These are phyloP conservation scores for Abscondita cerata DNA, from an alignment of 2,888 invertebrate genomes.

Conservation along the genomic window DNA sequence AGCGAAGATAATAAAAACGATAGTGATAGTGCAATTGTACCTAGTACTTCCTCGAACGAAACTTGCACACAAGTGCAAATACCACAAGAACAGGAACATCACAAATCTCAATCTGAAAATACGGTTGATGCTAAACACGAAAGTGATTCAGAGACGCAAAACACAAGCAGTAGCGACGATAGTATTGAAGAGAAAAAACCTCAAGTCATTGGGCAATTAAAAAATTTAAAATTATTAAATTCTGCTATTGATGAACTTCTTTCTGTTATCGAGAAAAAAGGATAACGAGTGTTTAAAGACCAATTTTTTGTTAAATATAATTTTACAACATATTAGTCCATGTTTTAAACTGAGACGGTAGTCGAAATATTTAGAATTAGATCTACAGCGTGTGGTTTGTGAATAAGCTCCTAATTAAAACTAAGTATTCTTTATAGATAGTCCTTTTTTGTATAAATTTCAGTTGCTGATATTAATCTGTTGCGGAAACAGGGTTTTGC, in stretches of 20 bases:
- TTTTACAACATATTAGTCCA: slow-evolving; percentile 17
- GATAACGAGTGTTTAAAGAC: slow-evolving; percentile 20
- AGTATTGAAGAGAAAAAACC: slow-evolving; percentile 47
- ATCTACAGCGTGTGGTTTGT: slow-evolving; percentile 19
- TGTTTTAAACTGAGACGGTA: slow-evolving; percentile 24
- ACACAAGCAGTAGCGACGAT: slow-evolving; percentile 49
- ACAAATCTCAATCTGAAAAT: slow-evolving; percentile 30
- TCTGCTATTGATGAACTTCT: slow-evolving; percentile 56
- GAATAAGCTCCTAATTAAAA: slow-evolving; percentile 22
- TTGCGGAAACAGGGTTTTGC: slow-evolving; percentile 37
- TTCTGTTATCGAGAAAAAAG: slow-evolving; percentile 52
- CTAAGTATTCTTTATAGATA: slow-evolving; percentile 21
- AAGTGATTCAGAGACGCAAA: slow-evolving; percentile 52
- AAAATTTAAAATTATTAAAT: slow-evolving; percentile 51
- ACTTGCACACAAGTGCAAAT: slow-evolving; percentile 23
- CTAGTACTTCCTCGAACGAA: slow-evolving; percentile 49
- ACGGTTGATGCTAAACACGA: slow-evolving; percentile 42
- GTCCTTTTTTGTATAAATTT: slow-evolving; percentile 24
- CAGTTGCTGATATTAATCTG: slow-evolving; percentile 30
- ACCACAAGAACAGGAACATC: slow-evolving; percentile 24
- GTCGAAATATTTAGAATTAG: slow-evolving; percentile 16
- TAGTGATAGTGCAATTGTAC: slow-evolving; percentile 32
- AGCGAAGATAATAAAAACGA: slow-evolving; percentile 33
- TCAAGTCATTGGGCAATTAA: slow-evolving; percentile 46
- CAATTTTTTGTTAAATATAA: slow-evolving; percentile 27